Conservation (phyloP, 2,797 vertebrate species). For the Liparis tanakae region DNA sequence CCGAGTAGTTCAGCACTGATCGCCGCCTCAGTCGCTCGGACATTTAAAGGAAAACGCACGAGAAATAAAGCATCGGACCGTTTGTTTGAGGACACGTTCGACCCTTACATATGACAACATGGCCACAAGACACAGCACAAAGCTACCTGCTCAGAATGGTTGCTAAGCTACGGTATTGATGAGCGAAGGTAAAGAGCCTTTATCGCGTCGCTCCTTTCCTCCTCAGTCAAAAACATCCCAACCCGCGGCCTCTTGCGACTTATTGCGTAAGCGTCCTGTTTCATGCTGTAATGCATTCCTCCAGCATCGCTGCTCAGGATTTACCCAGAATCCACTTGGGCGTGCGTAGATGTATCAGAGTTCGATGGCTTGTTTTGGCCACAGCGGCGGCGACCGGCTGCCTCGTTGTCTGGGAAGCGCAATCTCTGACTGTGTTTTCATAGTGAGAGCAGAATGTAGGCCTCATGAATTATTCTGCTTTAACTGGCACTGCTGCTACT, state of each 20-base stretch:
- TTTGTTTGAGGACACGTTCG: no score
- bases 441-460: conserved; percentile 67
- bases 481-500: conserved; percentile 51
- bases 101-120: not conserved
- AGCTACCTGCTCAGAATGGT: not conserved
- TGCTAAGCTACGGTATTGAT: conserved; percentile 15
- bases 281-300: conserved; percentile 65
- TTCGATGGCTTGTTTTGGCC: conserved; percentile 56
- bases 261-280: conserved; percentile 48
- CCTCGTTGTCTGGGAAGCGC: conserved; percentile 56
- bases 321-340: conserved; percentile 29
- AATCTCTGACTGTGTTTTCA: conserved; percentile 53
- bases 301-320: conserved; percentile 36
- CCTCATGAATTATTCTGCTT: conserved; percentile 80
- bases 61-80: no score
- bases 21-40: no score
- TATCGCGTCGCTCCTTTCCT: conserved; percentile 7
- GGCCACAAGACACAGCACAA: not conserved
- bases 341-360: conserved; percentile 40
- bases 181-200: conserved; percentile 17
- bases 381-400: conserved; percentile 46
- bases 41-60: no score
- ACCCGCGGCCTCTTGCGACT: conserved; percentile 46
- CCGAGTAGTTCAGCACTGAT: no score
- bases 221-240: conserved; percentile 27